Evolutionary conservation across 2,888 invertebrate genomes (phyloP).

Genomic region (Drosophila prostipennis): DNA sequence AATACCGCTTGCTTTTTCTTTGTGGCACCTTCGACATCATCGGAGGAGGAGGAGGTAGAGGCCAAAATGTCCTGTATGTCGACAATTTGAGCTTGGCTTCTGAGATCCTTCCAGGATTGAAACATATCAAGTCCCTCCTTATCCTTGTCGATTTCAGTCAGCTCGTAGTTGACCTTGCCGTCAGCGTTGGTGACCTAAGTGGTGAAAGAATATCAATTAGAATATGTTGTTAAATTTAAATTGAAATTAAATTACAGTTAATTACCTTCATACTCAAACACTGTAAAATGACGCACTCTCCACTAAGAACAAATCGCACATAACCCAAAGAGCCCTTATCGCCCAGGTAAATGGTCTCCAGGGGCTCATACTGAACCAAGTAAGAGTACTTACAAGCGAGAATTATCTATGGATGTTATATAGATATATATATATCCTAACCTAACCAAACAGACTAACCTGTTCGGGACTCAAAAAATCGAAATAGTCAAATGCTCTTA

Average conservation of each 20-base stretch:
- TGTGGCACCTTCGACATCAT: not conserved
- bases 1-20: conserved; percentile 26
- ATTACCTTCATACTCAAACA: conserved; percentile 78
- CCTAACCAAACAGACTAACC: conserved; percentile 50
- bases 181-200: not conserved
- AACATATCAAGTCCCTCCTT: conserved; percentile 9
- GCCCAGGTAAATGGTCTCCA: conserved; percentile 80
- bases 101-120: not conserved
- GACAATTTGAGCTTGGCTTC: not conserved
- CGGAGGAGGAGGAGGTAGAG: conserved; percentile 10
- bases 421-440: too few relatives aligned
- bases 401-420: conserved; percentile 50
- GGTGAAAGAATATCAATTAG: not conserved
- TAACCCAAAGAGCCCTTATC: conserved; percentile 74
- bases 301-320: conserved; percentile 82
- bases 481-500: conserved; percentile 79
- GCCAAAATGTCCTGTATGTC: conserved; percentile 15
- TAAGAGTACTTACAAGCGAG: conserved; percentile 74
- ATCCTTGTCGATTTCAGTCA: conserved; percentile 10
- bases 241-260: too few relatives aligned
- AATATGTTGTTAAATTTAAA: not conserved
- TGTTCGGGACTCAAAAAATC: conserved; percentile 73
- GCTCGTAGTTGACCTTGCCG: conserved; percentile 2
- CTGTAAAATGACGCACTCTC: conserved; percentile 82
- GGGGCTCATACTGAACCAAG: conserved; percentile 78